Evolutionary conservation across 2,888 invertebrate species (phyloP), one percentile per base, ranked within the genome.

Genomic region (Brachylomia viminalis): DNA sequence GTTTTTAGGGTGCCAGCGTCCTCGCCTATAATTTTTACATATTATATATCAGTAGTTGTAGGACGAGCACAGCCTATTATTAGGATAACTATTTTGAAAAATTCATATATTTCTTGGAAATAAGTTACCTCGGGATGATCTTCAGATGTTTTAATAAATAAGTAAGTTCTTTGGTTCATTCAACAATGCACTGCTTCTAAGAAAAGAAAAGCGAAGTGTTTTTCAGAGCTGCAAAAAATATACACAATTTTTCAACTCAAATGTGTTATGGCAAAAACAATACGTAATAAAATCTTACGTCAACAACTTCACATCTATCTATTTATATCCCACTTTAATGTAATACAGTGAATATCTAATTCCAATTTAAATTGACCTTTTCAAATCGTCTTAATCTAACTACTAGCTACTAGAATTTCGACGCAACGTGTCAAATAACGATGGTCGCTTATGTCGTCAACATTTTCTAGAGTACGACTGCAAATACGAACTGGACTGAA

Each of bases 401-500:
- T 75, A 77, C 33, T 71, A 72, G 33, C 70, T 74, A 1, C n/a
- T 70, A 56, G 11, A 69, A 58, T 73, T 64, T 72, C 42, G 42
- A 73, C 49, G 75, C 30, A 74, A 82, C 72, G 88, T 88, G 84
- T 91, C 91, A 84, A 79, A 85, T 80, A 85, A 90, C 86, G 87
- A 75, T 91, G 91, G 91, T 82, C 80, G 81, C 73, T 69, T 76
- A 74, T 89, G 88, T 79, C 67, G 83, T 80, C 69, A 88, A 90
- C 89, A 91, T 91, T 91, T 91, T 90, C 85, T 83, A 88, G 89
- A 89, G 89, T 87, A 86, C 82, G 89, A 82, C 85, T 89, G 87
- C 91, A 91, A 91, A 90, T 89, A 88, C 89, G 88, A 87, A 93
- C 90, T 87, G 89, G 79, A 82, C 89, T 92, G 93, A 93, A 93